These are phyloP conservation scores for Microplitis demolitor DNA, from an alignment of 1,140 invertebrate genomes.

Conservation along the genomic window DNA sequence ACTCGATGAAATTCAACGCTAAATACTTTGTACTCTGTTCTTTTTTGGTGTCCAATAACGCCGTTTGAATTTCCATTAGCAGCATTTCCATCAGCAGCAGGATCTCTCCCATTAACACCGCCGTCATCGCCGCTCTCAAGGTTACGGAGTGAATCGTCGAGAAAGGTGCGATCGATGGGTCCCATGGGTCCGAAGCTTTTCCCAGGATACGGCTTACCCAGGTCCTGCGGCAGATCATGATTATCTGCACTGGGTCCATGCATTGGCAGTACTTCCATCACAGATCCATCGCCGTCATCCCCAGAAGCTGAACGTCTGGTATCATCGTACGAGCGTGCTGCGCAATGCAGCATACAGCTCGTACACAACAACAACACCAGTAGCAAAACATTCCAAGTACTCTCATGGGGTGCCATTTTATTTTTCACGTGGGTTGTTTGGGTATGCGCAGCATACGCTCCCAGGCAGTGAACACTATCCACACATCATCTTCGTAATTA, in stretches of 20 bases:
- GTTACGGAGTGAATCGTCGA: conserved; percentile 44
- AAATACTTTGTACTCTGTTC: conserved; percentile 72
- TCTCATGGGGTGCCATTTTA: conserved; percentile 18
- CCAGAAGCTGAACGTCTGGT: conserved; percentile 11
- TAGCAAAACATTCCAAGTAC: conserved; percentile 16
- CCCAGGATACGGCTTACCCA: conserved; percentile 46
- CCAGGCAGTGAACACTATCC: not conserved
- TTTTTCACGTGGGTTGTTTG: conserved; percentile 16
- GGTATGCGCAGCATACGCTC: not conserved
- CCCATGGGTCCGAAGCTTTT: conserved; percentile 55
- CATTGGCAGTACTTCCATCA: conserved; percentile 28
- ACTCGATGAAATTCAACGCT: conserved; percentile 86
- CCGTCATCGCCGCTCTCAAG: conserved; percentile 27
- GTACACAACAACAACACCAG: conserved; percentile 18
- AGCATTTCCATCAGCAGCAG: conserved; percentile 8
- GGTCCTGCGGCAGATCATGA: conserved; percentile 37
- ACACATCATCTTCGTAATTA: not conserved
- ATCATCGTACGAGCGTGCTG: conserved; percentile 33
- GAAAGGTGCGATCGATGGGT: conserved; percentile 35
- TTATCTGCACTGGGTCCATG: conserved; percentile 41
- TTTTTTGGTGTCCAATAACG: conserved; percentile 9
- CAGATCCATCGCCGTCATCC: not conserved
- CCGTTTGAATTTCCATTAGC: not conserved
- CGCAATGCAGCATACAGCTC: conserved; percentile 7
- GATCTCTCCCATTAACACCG: conserved; percentile 39